Base-by-base conservation (phyloP, 2,888 invertebrate species). In the Melieria picta region DNA sequence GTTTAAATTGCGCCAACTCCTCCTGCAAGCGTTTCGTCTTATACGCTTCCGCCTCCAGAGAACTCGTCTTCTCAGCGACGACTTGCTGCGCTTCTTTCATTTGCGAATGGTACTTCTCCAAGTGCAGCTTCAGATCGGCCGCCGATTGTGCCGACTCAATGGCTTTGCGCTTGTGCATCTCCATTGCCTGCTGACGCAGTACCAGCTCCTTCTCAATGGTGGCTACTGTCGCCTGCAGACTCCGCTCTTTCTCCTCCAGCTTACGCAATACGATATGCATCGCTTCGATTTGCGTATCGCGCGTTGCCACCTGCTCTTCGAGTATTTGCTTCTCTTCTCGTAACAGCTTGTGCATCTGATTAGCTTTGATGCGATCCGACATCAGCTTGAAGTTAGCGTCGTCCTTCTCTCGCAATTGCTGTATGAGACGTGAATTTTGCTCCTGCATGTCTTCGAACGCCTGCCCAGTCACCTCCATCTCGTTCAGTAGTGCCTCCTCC, bases 391-490 rank as follows among this genome's bases (percentile, higher is more conserved):
- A 98, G 87, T 99, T 99, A 5, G 98, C 98, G 84, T 99, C 99
- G 82, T 98, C 97, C 81, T 99, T 98, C 86, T 99, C 98, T 4
- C 97, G 89, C 72, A 99, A 88, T 86, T 99, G 98, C 80, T 98
- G 97, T 66, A 99, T 94, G 30, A 99, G 90, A 52, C 98, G 89
- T 0, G 96, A 96, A 87, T 98, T 98, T 88, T 98, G 98, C 82
- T 99, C 98, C 88, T 99, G 98, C 97, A 98, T 98, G 83, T 99
- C 99, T 85, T 99, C 99, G 84, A 98, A 98, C 1, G 99, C 99
- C 86, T 98, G 98, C 0, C 99, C 99, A 0, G 99, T 99, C 4
- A 98, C 97, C 85, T 99, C 99, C 97, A 99, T 98, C 88, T 99
- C 99, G 84, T 96, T 98, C 13, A 99, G 89, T 65, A 99, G 89